phyloP scores from a whole-genome alignment of 92 coral and sea anemone genomes.

The Umimayanthus chanpuru region DNA sequence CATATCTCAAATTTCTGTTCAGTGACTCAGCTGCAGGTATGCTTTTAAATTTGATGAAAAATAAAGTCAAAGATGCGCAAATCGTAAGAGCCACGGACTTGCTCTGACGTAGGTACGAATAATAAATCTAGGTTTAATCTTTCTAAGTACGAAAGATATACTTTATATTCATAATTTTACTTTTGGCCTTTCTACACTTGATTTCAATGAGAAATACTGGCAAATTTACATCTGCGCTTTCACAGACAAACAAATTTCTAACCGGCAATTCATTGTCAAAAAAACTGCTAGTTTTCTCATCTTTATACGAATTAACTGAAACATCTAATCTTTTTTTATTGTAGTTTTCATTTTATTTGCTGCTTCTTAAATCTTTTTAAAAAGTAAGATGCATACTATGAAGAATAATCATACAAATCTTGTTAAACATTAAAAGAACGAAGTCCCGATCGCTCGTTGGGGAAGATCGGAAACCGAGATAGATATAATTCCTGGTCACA shows the following conservation, averaged over 20 bases:
- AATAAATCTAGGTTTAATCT: neutral
- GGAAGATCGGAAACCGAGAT: constrained; percentile 11
- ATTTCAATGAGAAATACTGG: neutral
- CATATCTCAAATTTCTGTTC: no score
- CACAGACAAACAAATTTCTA: constrained; percentile 29
- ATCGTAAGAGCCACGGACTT: neutral
- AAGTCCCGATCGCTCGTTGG: neutral
- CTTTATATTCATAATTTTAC: neutral
- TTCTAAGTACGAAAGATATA: neutral
- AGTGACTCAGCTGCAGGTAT: neutral
- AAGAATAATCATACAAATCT: neutral
- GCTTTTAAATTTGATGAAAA: neutral
- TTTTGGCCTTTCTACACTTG: neutral
- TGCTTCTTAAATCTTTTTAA: neutral
- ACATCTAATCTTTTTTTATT: neutral
- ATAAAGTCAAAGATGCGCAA: neutral
- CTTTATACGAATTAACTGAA: neutral
- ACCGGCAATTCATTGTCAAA: constrained; percentile 8
- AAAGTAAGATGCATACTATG: neutral
- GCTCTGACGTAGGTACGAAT: neutral
- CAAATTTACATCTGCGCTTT: constrained; percentile 40
- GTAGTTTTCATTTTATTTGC: neutral
- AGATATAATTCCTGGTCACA: neutral
- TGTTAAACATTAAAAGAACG: neutral
- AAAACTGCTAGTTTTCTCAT: constrained; percentile 23